Conservation (phyloP, 2,888 invertebrate species). For the Epirrhoe tristata region DNA sequence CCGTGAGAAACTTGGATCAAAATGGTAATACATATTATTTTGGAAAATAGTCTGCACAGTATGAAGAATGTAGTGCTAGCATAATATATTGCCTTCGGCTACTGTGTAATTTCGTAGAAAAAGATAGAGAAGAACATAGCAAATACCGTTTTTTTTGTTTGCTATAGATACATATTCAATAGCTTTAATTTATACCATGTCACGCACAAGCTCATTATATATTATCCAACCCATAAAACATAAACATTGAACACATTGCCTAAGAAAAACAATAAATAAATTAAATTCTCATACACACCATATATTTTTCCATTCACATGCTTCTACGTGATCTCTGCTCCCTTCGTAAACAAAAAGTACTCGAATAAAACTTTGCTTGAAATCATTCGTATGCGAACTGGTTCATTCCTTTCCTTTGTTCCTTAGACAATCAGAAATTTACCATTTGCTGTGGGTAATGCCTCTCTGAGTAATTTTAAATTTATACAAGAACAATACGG, state of each 20-base stretch:
- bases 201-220: background rate
- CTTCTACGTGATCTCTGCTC: slow-evolving; percentile 36
- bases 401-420: slow-evolving; percentile 39
- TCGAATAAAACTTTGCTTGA: slow-evolving; percentile 34
- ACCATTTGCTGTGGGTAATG: slow-evolving; percentile 26
- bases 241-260: background rate
- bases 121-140: too few relatives aligned
- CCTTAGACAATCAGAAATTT: slow-evolving; percentile 29
- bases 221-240: background rate
- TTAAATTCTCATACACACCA: slow-evolving; percentile 30
- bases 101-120: too few relatives aligned
- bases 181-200: background rate
- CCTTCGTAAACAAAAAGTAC: slow-evolving; percentile 37
- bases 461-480: slow-evolving; percentile 39
- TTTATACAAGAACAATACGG: slow-evolving; percentile 37
- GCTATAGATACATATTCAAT: too few relatives aligned
- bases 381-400: slow-evolving; percentile 47
- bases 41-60: too few relatives aligned
- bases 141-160: background rate
- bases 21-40: too few relatives aligned
- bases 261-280: slow-evolving; percentile 19
- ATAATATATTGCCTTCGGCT: too few relatives aligned
- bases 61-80: too few relatives aligned
- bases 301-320: slow-evolving; percentile 35
- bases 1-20: too few relatives aligned